These are phyloP conservation scores for Cephus rjabovi DNA, from an alignment of 2,888 invertebrate genomes.

Conservation along the genomic window DNA sequence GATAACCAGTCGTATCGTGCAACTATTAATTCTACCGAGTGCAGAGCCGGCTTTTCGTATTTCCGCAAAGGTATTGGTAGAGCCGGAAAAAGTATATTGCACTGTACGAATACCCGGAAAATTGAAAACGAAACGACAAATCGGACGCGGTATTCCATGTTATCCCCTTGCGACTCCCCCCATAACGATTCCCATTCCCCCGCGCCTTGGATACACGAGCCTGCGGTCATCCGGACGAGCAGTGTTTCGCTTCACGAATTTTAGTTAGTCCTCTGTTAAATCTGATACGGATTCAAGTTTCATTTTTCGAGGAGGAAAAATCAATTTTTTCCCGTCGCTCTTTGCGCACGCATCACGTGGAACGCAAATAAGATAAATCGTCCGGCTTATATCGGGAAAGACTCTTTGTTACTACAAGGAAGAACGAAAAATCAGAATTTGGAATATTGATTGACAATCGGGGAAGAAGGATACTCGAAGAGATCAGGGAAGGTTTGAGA, in stretches of 20 bases:
- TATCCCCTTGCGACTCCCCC: background rate
- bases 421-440: too few relatives aligned
- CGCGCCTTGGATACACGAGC: background rate
- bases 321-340: too few relatives aligned
- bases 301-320: background rate
- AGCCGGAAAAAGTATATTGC: background rate
- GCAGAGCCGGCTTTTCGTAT: constrained; percentile 15
- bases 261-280: background rate
- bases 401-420: too few relatives aligned
- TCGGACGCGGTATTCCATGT: constrained; percentile 12
- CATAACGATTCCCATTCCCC: background rate
- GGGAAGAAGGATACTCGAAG: too few relatives aligned
- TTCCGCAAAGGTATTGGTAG: constrained; percentile 13
- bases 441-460: too few relatives aligned
- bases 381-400: too few relatives aligned
- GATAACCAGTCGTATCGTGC: constrained; percentile 47
- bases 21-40: constrained; percentile 45
- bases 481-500: too few relatives aligned
- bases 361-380: too few relatives aligned
- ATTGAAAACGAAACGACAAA: constrained; percentile 49
- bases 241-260: background rate
- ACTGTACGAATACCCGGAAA: constrained; percentile 47
- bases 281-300: background rate
- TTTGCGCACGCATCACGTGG: too few relatives aligned
- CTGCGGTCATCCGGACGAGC: background rate